These are phyloP conservation scores for Muntiacus muntjak DNA, from an alignment of 2,113 vertebrate species.

Conservation along the genomic window DNA sequence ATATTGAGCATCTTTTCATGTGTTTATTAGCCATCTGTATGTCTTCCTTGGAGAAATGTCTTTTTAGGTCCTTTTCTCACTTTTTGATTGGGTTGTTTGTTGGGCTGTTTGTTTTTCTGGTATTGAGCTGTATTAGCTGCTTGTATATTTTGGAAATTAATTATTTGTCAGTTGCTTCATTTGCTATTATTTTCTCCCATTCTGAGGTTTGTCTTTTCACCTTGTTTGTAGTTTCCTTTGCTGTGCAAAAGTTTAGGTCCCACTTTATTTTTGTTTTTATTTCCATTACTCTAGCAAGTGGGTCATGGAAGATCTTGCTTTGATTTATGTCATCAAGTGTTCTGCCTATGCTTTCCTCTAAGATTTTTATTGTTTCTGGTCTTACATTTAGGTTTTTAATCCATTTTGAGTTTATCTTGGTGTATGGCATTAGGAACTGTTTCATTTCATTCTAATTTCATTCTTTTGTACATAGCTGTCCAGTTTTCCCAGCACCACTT, in stretches of 20 bases:
- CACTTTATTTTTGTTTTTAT: neutral
- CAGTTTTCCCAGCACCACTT: neutral
- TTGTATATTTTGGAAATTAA: neutral
- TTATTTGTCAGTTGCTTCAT: neutral
- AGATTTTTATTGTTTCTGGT: neutral
- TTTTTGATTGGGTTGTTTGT: neutral
- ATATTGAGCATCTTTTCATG: neutral
- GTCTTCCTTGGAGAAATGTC: neutral
- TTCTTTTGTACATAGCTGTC: neutral
- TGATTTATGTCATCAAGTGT: neutral
- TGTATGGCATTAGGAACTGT: neutral
- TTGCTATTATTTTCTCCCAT: neutral
- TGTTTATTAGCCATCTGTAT: neutral
- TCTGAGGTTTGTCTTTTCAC: neutral
- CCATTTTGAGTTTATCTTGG: neutral
- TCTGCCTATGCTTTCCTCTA: neutral
- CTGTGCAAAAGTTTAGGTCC: neutral
- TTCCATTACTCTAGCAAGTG: neutral
- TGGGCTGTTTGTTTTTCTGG: neutral
- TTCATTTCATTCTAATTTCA: neutral
- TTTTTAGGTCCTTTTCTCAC: neutral
- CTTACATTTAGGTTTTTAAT: neutral
- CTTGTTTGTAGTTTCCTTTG: neutral
- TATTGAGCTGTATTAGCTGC: neutral
- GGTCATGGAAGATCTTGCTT: neutral